Percentiles rank a stretch among this genome's conserved stretches.
Conservation (phyloP, 2,888 invertebrate species). For the Torymus aiolomorphi region DNA sequence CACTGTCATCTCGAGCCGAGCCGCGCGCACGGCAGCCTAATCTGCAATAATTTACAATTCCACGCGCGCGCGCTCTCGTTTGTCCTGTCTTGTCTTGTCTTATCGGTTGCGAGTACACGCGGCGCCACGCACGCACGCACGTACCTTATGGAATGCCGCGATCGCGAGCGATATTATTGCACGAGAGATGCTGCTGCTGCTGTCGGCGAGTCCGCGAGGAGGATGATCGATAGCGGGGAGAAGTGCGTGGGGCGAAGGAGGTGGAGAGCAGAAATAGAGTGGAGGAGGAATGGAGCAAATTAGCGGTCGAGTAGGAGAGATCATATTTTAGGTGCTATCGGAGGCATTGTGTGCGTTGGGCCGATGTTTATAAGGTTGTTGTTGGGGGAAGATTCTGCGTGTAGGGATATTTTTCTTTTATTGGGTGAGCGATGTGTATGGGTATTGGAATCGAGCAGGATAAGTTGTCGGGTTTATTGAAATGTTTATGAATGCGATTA, state of each 20-base stretch:
- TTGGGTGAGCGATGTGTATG: too few species aligned
- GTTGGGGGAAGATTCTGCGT: too few species aligned
- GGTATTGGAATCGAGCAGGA: too few species aligned
- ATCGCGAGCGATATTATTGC: neutral
- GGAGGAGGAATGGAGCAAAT: too few species aligned
- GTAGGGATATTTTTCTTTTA: too few species aligned
- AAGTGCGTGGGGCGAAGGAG: neutral
- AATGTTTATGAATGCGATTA: too few species aligned
- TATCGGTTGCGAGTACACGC: conserved; percentile 57
- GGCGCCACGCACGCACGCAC: conserved; percentile 7
- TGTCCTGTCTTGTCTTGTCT: conserved; percentile 43
- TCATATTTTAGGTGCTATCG: too few species aligned
- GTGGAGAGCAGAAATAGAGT: neutral
- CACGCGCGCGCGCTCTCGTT: conserved; percentile 21
- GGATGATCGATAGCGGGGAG: conserved; percentile 35
- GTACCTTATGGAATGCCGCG: conserved; percentile 54
- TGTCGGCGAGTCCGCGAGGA: conserved; percentile 4
- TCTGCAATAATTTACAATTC: conserved; percentile 53
- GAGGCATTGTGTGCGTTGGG: too few species aligned
- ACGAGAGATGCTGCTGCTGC: too few species aligned
- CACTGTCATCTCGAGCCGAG: conserved; percentile 25
- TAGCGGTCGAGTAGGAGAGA: too few species aligned
- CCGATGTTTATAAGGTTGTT: too few species aligned
- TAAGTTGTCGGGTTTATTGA: too few species aligned
- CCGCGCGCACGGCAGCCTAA: conserved; percentile 37